phyloP scores from a whole-genome alignment of 2,113 vertebrate genomes.

The Fukomys damarensis region DNA sequence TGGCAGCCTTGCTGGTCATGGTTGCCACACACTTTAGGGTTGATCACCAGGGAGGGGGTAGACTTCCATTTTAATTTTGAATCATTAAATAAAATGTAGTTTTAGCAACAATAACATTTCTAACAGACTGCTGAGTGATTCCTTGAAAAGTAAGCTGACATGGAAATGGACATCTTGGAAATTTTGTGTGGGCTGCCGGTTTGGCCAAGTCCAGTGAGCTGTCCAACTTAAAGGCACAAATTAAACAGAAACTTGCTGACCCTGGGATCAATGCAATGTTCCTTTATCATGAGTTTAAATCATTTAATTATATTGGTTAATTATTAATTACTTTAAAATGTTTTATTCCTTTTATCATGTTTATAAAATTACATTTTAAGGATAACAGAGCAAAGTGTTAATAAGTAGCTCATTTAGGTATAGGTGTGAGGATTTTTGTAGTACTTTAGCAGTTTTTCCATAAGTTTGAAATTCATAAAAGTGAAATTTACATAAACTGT shows the following conservation, averaged over 20 bases:
- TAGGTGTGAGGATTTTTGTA: background rate
- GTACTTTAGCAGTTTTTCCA: background rate
- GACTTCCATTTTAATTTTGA: background rate
- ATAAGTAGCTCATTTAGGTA: background rate
- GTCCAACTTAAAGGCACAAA: background rate
- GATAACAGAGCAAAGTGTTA: background rate
- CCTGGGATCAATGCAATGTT: background rate
- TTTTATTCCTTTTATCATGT: background rate
- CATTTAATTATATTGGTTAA: background rate
- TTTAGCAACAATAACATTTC: background rate
- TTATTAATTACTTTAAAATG: background rate
- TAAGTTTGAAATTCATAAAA: conserved; percentile 39
- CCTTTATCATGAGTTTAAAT: background rate
- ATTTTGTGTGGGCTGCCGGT: background rate
- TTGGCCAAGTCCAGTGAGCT: background rate
- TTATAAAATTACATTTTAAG: background rate
- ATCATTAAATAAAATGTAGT: background rate
- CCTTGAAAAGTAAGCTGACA: background rate
- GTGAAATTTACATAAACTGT: background rate
- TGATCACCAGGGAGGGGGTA: background rate
- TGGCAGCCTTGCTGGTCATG: background rate
- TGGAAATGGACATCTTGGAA: background rate
- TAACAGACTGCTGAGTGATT: background rate
- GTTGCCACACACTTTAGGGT: background rate
- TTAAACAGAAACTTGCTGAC: background rate